Percentiles rank a stretch among this genome's conserved stretches.
Evolutionary conservation across 2,888 invertebrate genomes (phyloP).

Genomic region (Diaprepes abbreviatus): DNA sequence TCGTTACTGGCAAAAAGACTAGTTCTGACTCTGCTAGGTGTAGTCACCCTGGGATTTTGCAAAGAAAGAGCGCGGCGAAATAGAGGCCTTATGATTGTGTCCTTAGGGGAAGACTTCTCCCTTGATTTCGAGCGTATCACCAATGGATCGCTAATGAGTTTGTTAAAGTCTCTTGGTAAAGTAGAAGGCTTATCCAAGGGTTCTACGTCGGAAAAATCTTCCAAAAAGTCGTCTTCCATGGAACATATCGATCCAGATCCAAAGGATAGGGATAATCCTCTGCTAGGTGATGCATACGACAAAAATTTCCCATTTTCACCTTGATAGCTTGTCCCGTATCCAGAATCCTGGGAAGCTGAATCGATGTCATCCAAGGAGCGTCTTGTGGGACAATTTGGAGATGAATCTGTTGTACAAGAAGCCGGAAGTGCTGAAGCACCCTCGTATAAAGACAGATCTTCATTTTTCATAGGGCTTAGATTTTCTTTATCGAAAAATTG

Average conservation of each 20-base stretch:
- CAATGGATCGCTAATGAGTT: conserved; percentile 72
- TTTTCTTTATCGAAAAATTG: conserved; percentile 61
- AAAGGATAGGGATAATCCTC: conserved; percentile 61
- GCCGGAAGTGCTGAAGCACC: conserved; percentile 56
- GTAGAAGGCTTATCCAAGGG: conserved; percentile 66
- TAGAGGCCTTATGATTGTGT: conserved; percentile 63
- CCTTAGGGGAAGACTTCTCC: conserved; percentile 65
- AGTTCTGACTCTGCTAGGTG: conserved; percentile 67
- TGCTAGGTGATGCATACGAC: conserved; percentile 59
- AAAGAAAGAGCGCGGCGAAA: conserved; percentile 70
- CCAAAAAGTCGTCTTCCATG: conserved; percentile 77
- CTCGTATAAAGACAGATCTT: conserved; percentile 64
- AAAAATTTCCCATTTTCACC: conserved; percentile 59
- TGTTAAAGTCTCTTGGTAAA: conserved; percentile 73
- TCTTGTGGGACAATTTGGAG: conserved; percentile 58
- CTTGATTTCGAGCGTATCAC: conserved; percentile 49
- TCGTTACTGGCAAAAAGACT: conserved; percentile 68
- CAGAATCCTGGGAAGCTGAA: conserved; percentile 74
- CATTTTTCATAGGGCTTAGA: conserved; percentile 60
- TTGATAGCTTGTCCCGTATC: conserved; percentile 68
- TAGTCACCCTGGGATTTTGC: conserved; percentile 61
- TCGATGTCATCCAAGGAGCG: conserved; percentile 71
- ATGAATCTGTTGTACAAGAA: conserved; percentile 58
- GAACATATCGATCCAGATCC: conserved; percentile 73
- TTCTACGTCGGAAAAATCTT: conserved; percentile 76